A percentile compares a stretch with the other conserved stretches of the same genome.
Evolutionary conservation across 2,888 invertebrate genomes (phyloP).

Genomic region (Agonum fuliginosum): DNA sequence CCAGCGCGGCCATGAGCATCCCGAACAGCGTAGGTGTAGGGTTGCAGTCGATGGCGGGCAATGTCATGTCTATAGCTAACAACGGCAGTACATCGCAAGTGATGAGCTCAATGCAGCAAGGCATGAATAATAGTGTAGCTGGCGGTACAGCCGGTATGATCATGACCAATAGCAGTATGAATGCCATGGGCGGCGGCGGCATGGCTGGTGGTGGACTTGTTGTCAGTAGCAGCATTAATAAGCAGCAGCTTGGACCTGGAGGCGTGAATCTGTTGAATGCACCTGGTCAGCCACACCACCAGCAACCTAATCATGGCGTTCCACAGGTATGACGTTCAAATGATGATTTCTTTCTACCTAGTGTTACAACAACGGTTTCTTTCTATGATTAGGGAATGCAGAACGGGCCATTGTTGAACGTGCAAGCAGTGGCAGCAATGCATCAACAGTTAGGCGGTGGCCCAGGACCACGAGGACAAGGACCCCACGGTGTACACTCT

Average conservation of each 20-base stretch:
- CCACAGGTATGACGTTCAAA: constrained; percentile 70
- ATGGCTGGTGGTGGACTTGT: constrained; percentile 85
- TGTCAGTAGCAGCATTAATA: constrained; percentile 84
- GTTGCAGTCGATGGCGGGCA: constrained; percentile 72
- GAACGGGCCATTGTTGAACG: constrained; percentile 84
- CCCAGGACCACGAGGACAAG: constrained; percentile 71
- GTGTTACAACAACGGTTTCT: not conserved
- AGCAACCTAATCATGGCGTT: constrained; percentile 67
- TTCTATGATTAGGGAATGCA: constrained; percentile 77
- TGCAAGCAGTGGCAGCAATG: constrained; percentile 73
- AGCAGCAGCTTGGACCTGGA: constrained; percentile 77
- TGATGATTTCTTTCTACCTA: constrained; percentile 52
- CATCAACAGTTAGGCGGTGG: constrained; percentile 73
- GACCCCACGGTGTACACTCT: constrained; percentile 73
- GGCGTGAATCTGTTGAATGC: constrained; percentile 75
- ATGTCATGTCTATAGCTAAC: constrained; percentile 81
- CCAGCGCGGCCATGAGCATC: constrained; percentile 73
- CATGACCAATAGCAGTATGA: constrained; percentile 85
- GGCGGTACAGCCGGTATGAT: constrained; percentile 80
- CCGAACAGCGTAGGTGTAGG: constrained; percentile 72
- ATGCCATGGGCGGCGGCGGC: constrained; percentile 75
- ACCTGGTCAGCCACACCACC: constrained; percentile 73
- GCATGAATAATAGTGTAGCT: constrained; percentile 81
- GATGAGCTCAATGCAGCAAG: constrained; percentile 82
- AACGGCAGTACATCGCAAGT: constrained; percentile 83